These are phyloP conservation scores for Strigamia maritima DNA, from an alignment of 2,888 invertebrate genomes.

Conservation along the genomic window DNA sequence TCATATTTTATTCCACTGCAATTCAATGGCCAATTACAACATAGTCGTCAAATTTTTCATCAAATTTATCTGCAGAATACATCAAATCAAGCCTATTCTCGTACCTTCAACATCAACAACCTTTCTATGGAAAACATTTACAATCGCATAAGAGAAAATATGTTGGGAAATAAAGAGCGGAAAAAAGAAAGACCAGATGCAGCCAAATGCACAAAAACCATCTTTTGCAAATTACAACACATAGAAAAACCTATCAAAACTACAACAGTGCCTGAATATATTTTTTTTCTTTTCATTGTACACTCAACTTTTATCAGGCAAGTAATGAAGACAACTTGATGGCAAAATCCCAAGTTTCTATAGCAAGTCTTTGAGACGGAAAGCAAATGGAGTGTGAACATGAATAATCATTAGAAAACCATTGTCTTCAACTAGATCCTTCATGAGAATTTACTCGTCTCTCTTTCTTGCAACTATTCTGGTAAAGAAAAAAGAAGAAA, in stretches of 20 bases:
- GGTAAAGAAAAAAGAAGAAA: neutral
- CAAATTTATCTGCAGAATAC: constrained; percentile 15
- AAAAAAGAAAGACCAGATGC: neutral
- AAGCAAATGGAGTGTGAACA: constrained; percentile 34
- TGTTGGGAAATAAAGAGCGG: neutral
- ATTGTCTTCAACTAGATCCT: constrained; percentile 32
- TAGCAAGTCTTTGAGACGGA: constrained; percentile 19
- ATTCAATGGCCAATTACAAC: neutral
- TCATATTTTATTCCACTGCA: neutral
- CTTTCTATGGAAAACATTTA: neutral
- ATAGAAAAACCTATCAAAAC: constrained; percentile 29
- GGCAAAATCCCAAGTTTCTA: constrained; percentile 32
- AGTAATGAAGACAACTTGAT: constrained; percentile 34
- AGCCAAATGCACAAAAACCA: constrained; percentile 22
- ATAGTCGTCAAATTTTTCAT: neutral
- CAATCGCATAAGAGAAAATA: neutral
- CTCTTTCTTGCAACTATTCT: neutral
- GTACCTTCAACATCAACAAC: constrained; percentile 7
- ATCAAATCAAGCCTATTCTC: constrained; percentile 22
- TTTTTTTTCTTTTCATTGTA: neutral
- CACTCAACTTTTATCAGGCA: constrained; percentile 31
- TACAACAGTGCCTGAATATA: neutral
- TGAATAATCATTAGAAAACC: constrained; percentile 34
- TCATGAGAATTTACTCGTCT: constrained; percentile 29
- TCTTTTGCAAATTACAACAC: constrained; percentile 24